phyloP scores from a whole-genome alignment of 2,888 invertebrate species.

The Hofmannophila pseudospretella region DNA sequence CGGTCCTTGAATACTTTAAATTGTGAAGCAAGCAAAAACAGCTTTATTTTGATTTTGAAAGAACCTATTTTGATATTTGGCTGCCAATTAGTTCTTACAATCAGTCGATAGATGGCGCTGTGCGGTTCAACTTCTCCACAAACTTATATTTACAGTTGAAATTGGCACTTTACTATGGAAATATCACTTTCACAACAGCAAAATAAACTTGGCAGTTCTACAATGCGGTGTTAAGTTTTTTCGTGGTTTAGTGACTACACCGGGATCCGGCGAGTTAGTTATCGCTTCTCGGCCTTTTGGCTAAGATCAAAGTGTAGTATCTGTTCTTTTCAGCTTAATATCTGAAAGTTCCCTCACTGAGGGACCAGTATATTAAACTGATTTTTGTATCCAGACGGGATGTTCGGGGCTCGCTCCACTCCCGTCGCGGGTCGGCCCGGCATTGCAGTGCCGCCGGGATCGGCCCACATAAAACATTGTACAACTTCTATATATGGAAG shows the following conservation, averaged over 20 bases:
- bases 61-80: too few species aligned
- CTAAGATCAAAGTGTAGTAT: slow-evolving; percentile 12
- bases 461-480: slow-evolving; percentile 5
- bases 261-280: background rate
- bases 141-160: background rate
- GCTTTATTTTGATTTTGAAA: too few species aligned
- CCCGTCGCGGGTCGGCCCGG: slow-evolving; percentile 14
- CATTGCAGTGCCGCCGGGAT: slow-evolving; percentile 14
- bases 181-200: background rate
- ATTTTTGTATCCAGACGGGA: slow-evolving; percentile 11
- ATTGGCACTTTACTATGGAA: background rate
- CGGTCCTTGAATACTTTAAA: too few species aligned
- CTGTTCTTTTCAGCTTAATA: slow-evolving; percentile 11
- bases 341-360: slow-evolving; percentile 11
- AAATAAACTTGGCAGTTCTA: slow-evolving; percentile 1
- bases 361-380: slow-evolving; percentile 15
- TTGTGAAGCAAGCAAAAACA: too few species aligned
- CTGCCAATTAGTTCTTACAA: background rate
- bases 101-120: background rate
- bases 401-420: slow-evolving; percentile 12
- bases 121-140: background rate
- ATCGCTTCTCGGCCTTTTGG: slow-evolving; percentile 12
- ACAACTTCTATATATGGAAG: too few species aligned
- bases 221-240: slow-evolving; percentile 2
- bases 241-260: background rate